phyloP scores from a whole-genome alignment of 2,113 vertebrate genomes.

The Recurvirostra avosetta region DNA sequence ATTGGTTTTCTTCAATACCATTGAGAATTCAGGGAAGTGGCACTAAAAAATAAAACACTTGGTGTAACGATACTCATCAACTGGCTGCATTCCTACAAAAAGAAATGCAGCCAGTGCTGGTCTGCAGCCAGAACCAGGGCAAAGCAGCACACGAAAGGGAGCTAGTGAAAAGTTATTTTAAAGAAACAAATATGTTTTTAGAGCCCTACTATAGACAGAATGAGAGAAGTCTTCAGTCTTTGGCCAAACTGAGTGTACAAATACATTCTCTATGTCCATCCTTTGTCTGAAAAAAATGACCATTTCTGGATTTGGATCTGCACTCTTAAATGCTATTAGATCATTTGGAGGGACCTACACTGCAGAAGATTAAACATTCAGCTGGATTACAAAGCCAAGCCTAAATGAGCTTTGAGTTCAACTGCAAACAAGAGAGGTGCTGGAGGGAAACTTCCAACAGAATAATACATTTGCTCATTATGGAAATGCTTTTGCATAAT shows the following conservation, averaged over 20 bases:
- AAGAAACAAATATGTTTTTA: neutral
- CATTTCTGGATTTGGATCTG: neutral
- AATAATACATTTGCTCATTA: constrained; percentile 49
- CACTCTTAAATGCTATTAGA: neutral
- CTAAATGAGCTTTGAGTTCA: constrained; percentile 3
- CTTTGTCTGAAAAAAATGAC: neutral
- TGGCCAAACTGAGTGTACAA: neutral
- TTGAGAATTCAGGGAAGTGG: neutral
- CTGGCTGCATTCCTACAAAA: neutral
- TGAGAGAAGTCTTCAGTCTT: neutral
- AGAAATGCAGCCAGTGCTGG: neutral
- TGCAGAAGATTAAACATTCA: neutral
- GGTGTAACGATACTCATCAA: neutral
- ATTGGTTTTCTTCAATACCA: neutral
- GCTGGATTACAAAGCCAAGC: neutral
- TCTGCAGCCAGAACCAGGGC: neutral
- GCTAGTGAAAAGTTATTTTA: neutral
- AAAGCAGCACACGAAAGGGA: neutral
- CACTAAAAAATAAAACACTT: neutral
- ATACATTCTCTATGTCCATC: neutral
- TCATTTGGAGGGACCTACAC: neutral
- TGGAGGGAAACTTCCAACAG: constrained; percentile 42
- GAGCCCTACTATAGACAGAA: neutral
- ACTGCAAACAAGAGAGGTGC: constrained; percentile 4
- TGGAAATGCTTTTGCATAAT: constrained; percentile 52